phyloP scores from a whole-genome alignment of 2,888 invertebrate species.

The Stratiomys singularior region DNA sequence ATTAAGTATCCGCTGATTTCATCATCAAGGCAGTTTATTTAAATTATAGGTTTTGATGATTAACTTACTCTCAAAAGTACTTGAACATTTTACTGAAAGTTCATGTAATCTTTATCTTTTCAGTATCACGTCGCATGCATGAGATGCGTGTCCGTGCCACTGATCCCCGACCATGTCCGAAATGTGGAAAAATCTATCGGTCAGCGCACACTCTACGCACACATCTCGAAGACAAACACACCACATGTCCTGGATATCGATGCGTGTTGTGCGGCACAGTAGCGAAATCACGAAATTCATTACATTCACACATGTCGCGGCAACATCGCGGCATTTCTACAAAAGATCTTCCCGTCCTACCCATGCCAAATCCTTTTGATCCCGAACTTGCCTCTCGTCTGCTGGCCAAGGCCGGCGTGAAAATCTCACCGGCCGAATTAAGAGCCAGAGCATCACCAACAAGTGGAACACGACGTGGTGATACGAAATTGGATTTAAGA shows the following conservation, averaged over 20 bases:
- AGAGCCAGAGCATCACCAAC: constrained; percentile 88
- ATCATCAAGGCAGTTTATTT: too few relatives aligned
- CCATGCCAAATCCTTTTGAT: constrained; percentile 93
- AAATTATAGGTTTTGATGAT: too few relatives aligned
- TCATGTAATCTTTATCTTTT: too few relatives aligned
- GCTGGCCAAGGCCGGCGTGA: constrained; percentile 88
- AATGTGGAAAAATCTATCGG: constrained; percentile 92
- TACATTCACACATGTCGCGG: constrained; percentile 94
- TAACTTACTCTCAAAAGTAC: too few relatives aligned
- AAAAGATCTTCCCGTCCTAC: constrained; percentile 90
- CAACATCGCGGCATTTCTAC: constrained; percentile 94
- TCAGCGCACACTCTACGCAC: constrained; percentile 92
- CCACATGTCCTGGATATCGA: constrained; percentile 90
- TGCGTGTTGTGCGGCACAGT: constrained; percentile 93
- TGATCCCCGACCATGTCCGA: constrained; percentile 91
- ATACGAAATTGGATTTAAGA: constrained; percentile 81
- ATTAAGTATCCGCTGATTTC: too few relatives aligned
- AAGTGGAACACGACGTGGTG: constrained; percentile 77
- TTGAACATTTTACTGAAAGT: too few relatives aligned
- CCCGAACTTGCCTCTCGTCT: constrained; percentile 88
- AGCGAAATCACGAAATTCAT: constrained; percentile 89
- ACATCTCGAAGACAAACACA: constrained; percentile 93
- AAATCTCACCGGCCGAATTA: constrained; percentile 84
- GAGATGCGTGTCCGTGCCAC: constrained; percentile 91
- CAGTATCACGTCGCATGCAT: constrained; percentile 81